These are phyloP conservation scores for Biston stratarius DNA, from an alignment of 2,888 invertebrate genomes.

Conservation along the genomic window DNA sequence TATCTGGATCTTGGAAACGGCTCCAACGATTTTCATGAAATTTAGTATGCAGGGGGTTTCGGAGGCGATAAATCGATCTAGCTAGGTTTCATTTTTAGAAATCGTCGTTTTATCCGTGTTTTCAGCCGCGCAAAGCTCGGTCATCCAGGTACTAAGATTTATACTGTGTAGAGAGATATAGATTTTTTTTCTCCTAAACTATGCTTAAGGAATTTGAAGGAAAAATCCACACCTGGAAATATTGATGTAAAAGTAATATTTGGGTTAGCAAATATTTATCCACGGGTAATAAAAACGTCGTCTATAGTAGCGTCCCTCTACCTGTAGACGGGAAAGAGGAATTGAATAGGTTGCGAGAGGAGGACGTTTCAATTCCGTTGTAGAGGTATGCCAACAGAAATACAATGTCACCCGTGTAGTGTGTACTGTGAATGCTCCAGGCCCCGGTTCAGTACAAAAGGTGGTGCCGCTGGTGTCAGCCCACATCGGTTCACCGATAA, in stretches of 20 bases:
- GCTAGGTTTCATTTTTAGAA: too few relatives aligned
- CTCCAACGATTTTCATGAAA: too few relatives aligned
- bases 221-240: not conserved
- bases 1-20: too few relatives aligned
- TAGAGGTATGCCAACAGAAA: constrained; percentile 41
- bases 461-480: constrained; percentile 44
- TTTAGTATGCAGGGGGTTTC: too few relatives aligned
- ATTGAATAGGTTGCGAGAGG: constrained; percentile 30
- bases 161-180: too few relatives aligned
- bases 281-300: constrained; percentile 19
- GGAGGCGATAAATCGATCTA: too few relatives aligned
- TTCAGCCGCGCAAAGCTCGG: too few relatives aligned
- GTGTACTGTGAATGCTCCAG: constrained; percentile 56
- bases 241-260: constrained; percentile 28
- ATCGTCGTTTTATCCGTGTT: not conserved
- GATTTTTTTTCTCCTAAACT: not conserved
- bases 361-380: constrained; percentile 39
- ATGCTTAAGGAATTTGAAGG: not conserved
- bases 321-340: constrained; percentile 21
- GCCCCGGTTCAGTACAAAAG: constrained; percentile 53
- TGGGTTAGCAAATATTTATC: constrained; percentile 28
- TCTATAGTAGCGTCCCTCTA: constrained; percentile 19
- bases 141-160: too few relatives aligned
- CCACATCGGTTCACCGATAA: constrained; percentile 53
- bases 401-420: constrained; percentile 32